Evolutionary conservation across 2,113 vertebrate species (phyloP).

Genomic region (Macaca nemestrina): DNA sequence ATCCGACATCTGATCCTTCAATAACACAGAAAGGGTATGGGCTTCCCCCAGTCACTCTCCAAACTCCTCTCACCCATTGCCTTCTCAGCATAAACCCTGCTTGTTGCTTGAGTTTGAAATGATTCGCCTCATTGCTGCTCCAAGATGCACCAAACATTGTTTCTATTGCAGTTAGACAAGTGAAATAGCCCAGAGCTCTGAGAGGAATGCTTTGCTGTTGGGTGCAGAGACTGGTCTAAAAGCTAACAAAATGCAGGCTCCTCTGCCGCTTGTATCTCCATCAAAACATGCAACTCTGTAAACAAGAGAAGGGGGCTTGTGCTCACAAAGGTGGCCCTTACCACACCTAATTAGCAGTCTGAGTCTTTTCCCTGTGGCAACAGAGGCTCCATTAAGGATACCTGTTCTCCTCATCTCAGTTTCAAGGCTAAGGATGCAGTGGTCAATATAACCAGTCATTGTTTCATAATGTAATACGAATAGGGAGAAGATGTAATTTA

Average conservation of each 20-base stretch:
- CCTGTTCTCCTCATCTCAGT: background rate
- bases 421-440: background rate
- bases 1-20: background rate
- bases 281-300: background rate
- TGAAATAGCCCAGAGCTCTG: background rate
- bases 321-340: background rate
- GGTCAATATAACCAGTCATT: background rate
- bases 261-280: background rate
- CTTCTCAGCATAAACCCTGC: background rate
- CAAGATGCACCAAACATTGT: background rate
- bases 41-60: background rate
- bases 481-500: background rate
- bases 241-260: background rate
- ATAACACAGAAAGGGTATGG: background rate
- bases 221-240: background rate
- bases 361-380: background rate
- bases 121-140: background rate
- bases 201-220: background rate
- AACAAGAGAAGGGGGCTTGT: background rate
- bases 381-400: background rate
- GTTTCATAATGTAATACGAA: background rate
- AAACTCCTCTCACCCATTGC: background rate
- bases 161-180: background rate
- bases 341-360: background rate
- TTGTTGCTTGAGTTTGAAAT: background rate